Evolutionary conservation across 2,797 vertebrate species (phyloP).

Genomic region (Molothrus aeneus): DNA sequence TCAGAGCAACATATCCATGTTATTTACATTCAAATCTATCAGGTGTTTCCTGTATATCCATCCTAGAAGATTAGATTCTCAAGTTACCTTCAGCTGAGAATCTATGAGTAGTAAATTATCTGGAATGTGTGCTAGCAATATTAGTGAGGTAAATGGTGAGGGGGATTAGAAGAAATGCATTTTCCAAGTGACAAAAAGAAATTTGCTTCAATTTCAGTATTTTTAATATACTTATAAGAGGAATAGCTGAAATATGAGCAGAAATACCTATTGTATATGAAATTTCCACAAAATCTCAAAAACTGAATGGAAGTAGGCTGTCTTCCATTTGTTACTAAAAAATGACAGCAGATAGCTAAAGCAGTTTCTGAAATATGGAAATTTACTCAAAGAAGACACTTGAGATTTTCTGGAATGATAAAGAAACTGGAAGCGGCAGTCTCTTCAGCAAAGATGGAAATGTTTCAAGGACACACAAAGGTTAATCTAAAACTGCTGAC

Average conservation of each 20-base stretch:
- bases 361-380: background rate
- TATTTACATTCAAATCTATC: background rate
- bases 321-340: background rate
- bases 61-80: background rate
- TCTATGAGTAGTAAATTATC: background rate
- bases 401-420: background rate
- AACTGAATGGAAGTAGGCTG: slow-evolving; percentile 6
- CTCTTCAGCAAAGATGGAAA: background rate
- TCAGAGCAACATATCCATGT: background rate
- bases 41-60: background rate
- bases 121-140: background rate
- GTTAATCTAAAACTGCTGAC: background rate
- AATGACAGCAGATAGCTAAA: background rate
- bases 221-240: background rate
- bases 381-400: background rate
- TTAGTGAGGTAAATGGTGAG: background rate
- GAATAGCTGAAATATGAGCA: background rate
- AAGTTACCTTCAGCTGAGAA: background rate
- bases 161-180: background rate
- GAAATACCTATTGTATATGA: background rate
- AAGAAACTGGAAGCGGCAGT: background rate
- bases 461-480: background rate
- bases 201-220: background rate
- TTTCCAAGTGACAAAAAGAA: background rate
- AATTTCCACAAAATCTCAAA: background rate